Evolutionary conservation across 2,888 invertebrate genomes (phyloP).

Genomic region (Saturnia pavonia): DNA sequence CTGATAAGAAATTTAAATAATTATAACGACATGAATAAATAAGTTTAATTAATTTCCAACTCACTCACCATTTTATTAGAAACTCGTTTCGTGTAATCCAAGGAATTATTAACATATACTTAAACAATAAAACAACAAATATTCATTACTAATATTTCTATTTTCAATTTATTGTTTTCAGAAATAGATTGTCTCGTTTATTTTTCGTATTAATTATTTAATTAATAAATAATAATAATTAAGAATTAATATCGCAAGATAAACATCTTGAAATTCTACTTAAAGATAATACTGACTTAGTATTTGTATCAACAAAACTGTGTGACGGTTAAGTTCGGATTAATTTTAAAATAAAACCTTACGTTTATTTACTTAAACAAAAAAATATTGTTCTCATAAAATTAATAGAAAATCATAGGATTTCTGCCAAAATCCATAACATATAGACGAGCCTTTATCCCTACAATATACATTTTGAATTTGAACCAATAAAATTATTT

Average conservation of each 20-base stretch:
- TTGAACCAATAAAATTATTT: not conserved
- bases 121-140: constrained; percentile 57
- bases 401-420: not conserved
- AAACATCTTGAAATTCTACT: constrained; percentile 72
- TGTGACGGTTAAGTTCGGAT: constrained; percentile 49
- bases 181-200: constrained; percentile 64
- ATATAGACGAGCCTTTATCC: not conserved
- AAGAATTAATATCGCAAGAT: constrained; percentile 73
- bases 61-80: not conserved
- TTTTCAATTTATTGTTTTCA: constrained; percentile 78
- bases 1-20: too few relatives aligned
- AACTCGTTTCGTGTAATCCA: not conserved
- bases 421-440: not conserved
- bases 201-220: constrained; percentile 60
- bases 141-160: constrained; percentile 73
- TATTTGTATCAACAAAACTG: constrained; percentile 46
- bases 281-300: constrained; percentile 66
- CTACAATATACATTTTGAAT: not conserved
- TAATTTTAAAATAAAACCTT: constrained; percentile 24
- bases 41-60: not conserved
- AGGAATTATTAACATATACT: not conserved
- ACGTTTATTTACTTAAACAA: not conserved
- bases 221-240: constrained; percentile 51
- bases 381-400: not conserved
- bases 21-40: not conserved